Percentiles rank a stretch among this genome's conserved stretches.
Conservation (phyloP, 1,140 invertebrate genomes). For the Pollicipes pollicipes region DNA sequence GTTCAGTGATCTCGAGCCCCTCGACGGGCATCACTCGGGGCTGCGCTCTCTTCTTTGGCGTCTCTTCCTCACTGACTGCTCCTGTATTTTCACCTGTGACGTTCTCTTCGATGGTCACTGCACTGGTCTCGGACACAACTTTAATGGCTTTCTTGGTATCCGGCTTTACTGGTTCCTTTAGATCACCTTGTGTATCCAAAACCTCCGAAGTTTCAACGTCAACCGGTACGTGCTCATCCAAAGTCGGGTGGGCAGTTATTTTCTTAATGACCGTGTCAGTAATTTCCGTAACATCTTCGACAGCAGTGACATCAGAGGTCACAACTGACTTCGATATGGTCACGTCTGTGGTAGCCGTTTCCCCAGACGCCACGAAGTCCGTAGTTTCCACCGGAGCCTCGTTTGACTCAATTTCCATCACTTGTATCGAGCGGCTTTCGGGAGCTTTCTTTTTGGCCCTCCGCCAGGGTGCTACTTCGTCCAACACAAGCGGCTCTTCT, state of each 20-base stretch:
- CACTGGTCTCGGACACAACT: conserved; percentile 13
- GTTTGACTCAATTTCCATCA: too few species aligned
- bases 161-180: not conserved
- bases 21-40: too few species aligned
- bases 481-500: conserved; percentile 10
- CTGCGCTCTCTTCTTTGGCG: not conserved
- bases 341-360: too few species aligned
- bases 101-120: conserved; percentile 11
- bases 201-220: not conserved
- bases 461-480: not conserved
- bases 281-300: too few species aligned
- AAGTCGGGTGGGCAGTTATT: not conserved
- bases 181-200: conserved; percentile 6
- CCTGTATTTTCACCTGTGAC: conserved; percentile 9
- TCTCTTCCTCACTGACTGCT: conserved; percentile 6
- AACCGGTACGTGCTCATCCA: too few species aligned
- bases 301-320: too few species aligned
- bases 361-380: too few species aligned
- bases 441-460: not conserved
- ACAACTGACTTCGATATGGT: too few species aligned
- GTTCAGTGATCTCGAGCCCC: too few species aligned
- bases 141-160: conserved; percentile 15
- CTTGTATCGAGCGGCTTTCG: too few species aligned
- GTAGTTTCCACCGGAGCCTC: too few species aligned
- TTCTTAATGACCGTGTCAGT: too few species aligned